Evolutionary conservation across 2,888 invertebrate species (phyloP).

Genomic region (Hofmannophila pseudospretella): DNA sequence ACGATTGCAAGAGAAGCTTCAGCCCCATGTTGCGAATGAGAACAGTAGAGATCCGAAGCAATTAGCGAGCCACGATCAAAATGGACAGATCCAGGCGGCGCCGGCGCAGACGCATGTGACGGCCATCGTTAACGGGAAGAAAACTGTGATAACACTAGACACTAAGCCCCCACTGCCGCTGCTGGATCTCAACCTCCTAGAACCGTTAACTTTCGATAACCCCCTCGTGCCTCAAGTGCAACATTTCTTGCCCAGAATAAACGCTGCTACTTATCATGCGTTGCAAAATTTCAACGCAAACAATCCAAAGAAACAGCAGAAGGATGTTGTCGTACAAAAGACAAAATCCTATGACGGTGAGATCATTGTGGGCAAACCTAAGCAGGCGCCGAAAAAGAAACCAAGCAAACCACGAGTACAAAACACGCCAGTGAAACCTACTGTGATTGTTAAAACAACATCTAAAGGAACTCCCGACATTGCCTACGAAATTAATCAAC

Average conservation of each 20-base stretch:
- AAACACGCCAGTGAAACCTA: conserved; percentile 34
- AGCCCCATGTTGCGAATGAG: conserved; percentile 7
- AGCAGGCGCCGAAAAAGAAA: conserved; percentile 35
- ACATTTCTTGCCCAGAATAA: conserved; percentile 63
- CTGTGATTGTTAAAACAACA: conserved; percentile 32
- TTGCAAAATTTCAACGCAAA: conserved; percentile 36
- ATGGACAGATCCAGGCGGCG: conserved; percentile 33
- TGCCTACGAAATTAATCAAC: conserved; percentile 56
- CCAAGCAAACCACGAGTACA: conserved; percentile 35
- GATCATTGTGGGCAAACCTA: conserved; percentile 34
- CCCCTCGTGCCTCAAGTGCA: conserved; percentile 70
- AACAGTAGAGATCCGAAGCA: conserved; percentile 11
- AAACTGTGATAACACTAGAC: conserved; percentile 48
- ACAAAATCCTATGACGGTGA: conserved; percentile 48
- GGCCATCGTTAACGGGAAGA: conserved; percentile 52
- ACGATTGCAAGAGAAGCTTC: conserved; percentile 28
- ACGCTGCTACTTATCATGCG: conserved; percentile 49
- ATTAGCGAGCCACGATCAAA: conserved; percentile 23
- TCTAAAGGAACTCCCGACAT: conserved; percentile 50
- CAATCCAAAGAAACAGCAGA: conserved; percentile 43
- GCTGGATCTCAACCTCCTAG: conserved; percentile 57
- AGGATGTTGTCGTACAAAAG: conserved; percentile 43
- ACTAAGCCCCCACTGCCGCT: conserved; percentile 56
- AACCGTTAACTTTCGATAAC: conserved; percentile 64
- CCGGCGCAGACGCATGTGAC: conserved; percentile 44